phyloP scores from a whole-genome alignment of 2,888 invertebrate genomes.

The Tenthredo scrophulariae region DNA sequence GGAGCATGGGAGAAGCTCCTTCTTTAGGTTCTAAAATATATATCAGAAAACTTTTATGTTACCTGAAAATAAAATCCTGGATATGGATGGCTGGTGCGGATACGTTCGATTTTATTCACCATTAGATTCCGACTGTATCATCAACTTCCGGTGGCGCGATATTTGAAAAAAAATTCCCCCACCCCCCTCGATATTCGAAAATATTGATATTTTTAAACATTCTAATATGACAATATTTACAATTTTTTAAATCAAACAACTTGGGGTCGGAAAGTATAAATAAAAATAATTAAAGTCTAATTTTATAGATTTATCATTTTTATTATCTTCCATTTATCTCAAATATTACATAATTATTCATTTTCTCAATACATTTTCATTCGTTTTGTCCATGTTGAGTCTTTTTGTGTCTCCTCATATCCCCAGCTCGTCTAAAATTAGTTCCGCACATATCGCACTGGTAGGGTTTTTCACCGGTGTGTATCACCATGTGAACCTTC shows the following conservation, averaged over 20 bases:
- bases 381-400: slow-evolving; percentile 43
- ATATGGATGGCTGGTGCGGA: slow-evolving; percentile 55
- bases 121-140: neutral
- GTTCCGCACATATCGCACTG: slow-evolving; percentile 55
- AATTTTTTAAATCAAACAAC: neutral
- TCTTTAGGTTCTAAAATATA: slow-evolving; percentile 45
- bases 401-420: slow-evolving; percentile 58
- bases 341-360: neutral
- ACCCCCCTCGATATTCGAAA: neutral
- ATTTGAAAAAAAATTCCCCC: neutral
- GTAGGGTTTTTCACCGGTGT: slow-evolving; percentile 60
- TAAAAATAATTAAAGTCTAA: neutral
- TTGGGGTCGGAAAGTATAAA: neutral
- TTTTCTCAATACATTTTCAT: neutral
- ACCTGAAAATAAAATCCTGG: slow-evolving; percentile 50
- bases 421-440: slow-evolving; percentile 54
- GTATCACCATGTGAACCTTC: slow-evolving; percentile 60
- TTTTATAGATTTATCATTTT: neutral
- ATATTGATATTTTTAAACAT: neutral
- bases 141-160: neutral
- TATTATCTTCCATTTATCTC: neutral
- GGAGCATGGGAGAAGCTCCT: neutral
- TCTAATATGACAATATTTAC: too few relatives aligned
- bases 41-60: slow-evolving; percentile 40
- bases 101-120: slow-evolving; percentile 3